Conservation (phyloP, 2,888 invertebrate species). For the Phengaris alcon region DNA sequence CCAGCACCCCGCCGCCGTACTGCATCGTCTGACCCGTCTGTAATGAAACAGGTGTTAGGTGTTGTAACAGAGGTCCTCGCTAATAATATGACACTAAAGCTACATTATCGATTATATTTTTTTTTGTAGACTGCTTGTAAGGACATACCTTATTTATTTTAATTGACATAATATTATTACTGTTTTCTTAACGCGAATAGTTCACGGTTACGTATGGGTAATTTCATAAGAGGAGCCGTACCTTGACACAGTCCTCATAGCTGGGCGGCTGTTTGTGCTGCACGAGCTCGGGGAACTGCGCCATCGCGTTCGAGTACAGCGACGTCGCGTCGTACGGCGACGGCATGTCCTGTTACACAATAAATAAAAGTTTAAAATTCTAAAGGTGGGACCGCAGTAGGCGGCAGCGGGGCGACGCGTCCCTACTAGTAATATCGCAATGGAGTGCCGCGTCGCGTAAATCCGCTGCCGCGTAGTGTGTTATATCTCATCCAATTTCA, state of each 20-base stretch:
- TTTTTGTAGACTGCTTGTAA: too few species aligned
- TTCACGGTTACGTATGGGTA: too few species aligned
- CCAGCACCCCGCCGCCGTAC: slow-evolving; percentile 61
- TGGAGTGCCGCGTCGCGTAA: too few species aligned
- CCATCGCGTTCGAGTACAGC: slow-evolving; percentile 89
- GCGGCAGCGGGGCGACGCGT: too few species aligned
- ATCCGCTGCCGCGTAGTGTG: too few species aligned
- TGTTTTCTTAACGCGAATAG: too few species aligned
- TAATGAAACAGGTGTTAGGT: neutral
- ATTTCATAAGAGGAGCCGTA: slow-evolving; percentile 42
- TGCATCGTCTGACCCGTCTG: slow-evolving; percentile 84
- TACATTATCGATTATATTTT: neutral
- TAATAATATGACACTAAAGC: slow-evolving; percentile 33
- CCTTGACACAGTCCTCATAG: slow-evolving; percentile 94
- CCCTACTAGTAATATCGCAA: too few species aligned
- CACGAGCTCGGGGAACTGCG: slow-evolving; percentile 80
- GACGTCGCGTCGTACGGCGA: slow-evolving; percentile 92
- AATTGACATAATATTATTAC: too few species aligned
- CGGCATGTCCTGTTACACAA: slow-evolving; percentile 76
- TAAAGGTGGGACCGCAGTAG: too few species aligned
- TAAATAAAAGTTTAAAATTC: too few species aligned
- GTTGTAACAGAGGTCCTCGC: neutral
- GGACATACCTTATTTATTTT: too few species aligned
- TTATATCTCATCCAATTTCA: too few species aligned
- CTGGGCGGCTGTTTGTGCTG: slow-evolving; percentile 90